phyloP scores from a whole-genome alignment of 2,113 vertebrate genomes.

The Asarcornis scutulata region DNA sequence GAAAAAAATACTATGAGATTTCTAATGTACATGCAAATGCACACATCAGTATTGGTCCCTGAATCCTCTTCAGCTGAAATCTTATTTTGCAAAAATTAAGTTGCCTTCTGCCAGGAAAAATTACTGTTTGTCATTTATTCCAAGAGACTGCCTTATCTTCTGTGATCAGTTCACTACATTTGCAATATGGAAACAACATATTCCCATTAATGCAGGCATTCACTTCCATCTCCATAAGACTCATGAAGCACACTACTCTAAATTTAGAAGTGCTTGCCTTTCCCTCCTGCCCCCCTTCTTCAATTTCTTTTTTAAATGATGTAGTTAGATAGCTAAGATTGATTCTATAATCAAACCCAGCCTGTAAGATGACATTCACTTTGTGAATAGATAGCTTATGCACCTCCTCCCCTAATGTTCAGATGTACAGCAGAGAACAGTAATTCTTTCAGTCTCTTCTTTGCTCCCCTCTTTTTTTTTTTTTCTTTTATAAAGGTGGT shows the following conservation, averaged over 20 bases:
- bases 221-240: background rate
- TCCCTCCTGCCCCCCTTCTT: background rate
- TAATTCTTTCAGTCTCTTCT: background rate
- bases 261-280: slow-evolving; percentile 15
- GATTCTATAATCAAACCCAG: slow-evolving; percentile 50
- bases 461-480: background rate
- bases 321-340: slow-evolving; percentile 20
- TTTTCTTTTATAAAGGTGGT: background rate
- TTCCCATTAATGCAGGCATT: slow-evolving; percentile 28
- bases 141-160: slow-evolving; percentile 22
- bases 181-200: slow-evolving; percentile 6
- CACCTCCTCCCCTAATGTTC: background rate
- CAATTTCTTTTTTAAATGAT: slow-evolving; percentile 57
- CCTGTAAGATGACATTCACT: background rate
- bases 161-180: slow-evolving; percentile 1
- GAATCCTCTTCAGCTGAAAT: slow-evolving; percentile 23
- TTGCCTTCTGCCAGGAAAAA: slow-evolving; percentile 32
- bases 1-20: background rate
- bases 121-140: slow-evolving; percentile 43
- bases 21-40: background rate
- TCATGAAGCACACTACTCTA: slow-evolving; percentile 19
- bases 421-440: background rate
- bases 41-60: slow-evolving; percentile 7
- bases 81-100: slow-evolving; percentile 66
- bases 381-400: background rate